A percentile compares a stretch with the other conserved stretches of the same genome.
Evolutionary conservation across 1,140 invertebrate genomes (phyloP).

Genomic region (Drosophila fuyamai): DNA sequence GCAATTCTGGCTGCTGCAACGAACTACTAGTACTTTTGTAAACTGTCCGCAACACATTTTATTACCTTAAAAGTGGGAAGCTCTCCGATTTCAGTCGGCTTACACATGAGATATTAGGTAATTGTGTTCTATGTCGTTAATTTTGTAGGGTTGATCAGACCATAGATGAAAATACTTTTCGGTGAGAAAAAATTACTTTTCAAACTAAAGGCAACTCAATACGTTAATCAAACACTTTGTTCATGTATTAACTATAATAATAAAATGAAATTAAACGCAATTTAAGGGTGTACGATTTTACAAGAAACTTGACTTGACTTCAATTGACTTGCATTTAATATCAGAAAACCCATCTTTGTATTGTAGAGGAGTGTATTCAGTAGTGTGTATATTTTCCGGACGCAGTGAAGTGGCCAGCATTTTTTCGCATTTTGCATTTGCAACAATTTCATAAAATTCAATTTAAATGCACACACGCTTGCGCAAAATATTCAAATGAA

Average conservation of each 20-base stretch:
- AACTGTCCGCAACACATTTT: constrained; percentile 50
- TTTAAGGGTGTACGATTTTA: too few relatives aligned
- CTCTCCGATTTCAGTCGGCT: not conserved
- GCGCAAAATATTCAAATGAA: constrained; percentile 31
- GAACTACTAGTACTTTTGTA: constrained; percentile 42
- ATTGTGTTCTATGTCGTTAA: too few relatives aligned
- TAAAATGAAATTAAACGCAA: too few relatives aligned
- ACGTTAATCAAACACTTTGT: too few relatives aligned
- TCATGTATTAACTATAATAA: too few relatives aligned
- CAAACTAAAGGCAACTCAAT: too few relatives aligned
- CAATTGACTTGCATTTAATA: too few relatives aligned
- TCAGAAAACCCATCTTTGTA: too few relatives aligned
- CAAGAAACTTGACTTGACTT: too few relatives aligned
- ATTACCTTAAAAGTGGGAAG: constrained; percentile 17
- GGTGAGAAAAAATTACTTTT: too few relatives aligned
- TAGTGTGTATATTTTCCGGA: too few relatives aligned
- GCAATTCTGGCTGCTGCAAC: constrained; percentile 30
- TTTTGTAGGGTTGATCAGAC: not conserved
- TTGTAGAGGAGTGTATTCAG: not conserved
- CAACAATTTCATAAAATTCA: constrained; percentile 47
- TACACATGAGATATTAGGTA: not conserved
- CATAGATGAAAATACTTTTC: too few relatives aligned
- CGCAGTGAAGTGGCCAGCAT: not conserved
- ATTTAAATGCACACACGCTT: constrained; percentile 38
- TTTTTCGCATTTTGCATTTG: constrained; percentile 9